Evolutionary conservation across 2,888 invertebrate genomes (phyloP).

Genomic region (Hydropsyche betteni): DNA sequence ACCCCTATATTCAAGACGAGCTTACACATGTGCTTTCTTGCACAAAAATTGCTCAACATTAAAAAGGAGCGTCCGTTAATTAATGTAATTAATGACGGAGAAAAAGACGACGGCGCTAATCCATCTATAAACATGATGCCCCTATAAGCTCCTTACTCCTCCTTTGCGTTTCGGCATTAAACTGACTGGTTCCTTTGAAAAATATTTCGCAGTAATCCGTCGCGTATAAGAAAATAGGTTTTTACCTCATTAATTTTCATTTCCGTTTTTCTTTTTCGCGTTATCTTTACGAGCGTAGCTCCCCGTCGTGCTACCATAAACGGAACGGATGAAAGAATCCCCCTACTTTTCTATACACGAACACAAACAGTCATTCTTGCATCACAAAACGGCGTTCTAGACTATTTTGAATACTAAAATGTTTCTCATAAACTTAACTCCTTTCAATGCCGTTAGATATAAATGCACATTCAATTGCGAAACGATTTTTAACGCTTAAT

Average conservation of each 20-base stretch:
- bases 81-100: constrained; percentile 46
- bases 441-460: too few species aligned
- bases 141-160: constrained; percentile 44
- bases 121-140: constrained; percentile 51
- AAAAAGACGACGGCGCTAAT: constrained; percentile 40
- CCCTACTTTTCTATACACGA: background rate
- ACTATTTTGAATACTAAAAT: too few species aligned
- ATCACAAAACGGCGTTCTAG: too few species aligned
- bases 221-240: constrained; percentile 49
- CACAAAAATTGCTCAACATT: constrained; percentile 25
- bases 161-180: constrained; percentile 45
- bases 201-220: constrained; percentile 49
- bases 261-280: constrained; percentile 48
- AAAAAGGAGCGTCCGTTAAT: background rate
- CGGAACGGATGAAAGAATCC: constrained; percentile 29
- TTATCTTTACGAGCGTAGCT: constrained; percentile 42
- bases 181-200: constrained; percentile 48
- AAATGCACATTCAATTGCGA: too few species aligned
- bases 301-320: constrained; percentile 45
- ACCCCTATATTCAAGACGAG: background rate
- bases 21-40: background rate
- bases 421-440: too few species aligned
- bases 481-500: too few species aligned
- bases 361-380: too few species aligned
- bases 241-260: constrained; percentile 52